These are phyloP conservation scores for Caranx ignobilis DNA, from an alignment of 2,113 vertebrate genomes.

Conservation along the genomic window DNA sequence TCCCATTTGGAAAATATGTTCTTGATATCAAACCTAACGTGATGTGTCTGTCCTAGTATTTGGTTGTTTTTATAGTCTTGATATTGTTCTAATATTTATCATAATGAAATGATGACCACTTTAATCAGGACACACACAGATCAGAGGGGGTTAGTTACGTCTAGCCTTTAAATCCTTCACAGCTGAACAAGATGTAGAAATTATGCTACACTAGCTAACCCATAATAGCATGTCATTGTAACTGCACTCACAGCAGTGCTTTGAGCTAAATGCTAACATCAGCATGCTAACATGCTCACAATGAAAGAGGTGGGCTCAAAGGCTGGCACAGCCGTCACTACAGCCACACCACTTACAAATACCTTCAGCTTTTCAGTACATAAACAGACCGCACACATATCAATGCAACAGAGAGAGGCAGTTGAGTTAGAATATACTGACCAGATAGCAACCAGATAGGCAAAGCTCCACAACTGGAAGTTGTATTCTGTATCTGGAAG, in stretches of 20 bases:
- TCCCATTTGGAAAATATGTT: conserved; percentile 32
- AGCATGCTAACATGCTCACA: no score
- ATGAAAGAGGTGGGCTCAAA: background rate
- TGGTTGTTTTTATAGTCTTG: background rate
- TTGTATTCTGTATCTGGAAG: conserved; percentile 19
- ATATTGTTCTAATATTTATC: background rate
- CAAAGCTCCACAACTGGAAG: conserved; percentile 33
- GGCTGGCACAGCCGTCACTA: background rate
- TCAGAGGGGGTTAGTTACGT: background rate
- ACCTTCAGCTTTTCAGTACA: background rate
- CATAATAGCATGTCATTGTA: background rate
- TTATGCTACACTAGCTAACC: background rate
- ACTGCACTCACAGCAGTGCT: no score
- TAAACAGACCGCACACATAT: background rate
- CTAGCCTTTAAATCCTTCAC: background rate
- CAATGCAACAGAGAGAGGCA: background rate
- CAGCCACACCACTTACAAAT: background rate
- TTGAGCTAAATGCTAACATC: no score
- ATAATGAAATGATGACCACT: background rate
- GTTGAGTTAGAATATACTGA: background rate
- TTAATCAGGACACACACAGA: background rate
- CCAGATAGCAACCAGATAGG: background rate
- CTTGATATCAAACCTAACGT: conserved; percentile 4
- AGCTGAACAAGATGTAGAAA: background rate
- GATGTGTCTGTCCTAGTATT: background rate